Conservation (phyloP, 23 tunicate species). For the Diplosoma virens region DNA sequence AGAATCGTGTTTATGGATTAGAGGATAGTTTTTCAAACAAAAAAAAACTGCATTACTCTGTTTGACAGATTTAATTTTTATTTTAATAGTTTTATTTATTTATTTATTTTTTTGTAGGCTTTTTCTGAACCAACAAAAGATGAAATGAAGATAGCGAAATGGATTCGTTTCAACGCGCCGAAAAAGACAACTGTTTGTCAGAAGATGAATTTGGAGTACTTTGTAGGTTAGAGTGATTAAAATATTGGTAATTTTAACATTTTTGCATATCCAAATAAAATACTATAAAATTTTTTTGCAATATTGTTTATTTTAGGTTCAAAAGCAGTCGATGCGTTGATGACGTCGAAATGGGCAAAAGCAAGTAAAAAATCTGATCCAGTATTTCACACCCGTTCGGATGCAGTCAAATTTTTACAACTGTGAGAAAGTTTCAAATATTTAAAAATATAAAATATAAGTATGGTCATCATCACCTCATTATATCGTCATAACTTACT, state of each 20-base stretch:
- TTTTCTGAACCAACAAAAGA: slow-evolving; percentile 42
- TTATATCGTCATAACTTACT: too few species aligned
- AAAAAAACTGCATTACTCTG: too few species aligned
- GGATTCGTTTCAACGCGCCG: slow-evolving; percentile 78
- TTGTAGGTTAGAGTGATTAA: slow-evolving; percentile 64
- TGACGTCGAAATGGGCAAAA: slow-evolving; percentile 75
- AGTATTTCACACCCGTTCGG: slow-evolving; percentile 38
- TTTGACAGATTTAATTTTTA: not conserved
- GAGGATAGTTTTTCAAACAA: too few species aligned
- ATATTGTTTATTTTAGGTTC: slow-evolving; percentile 65
- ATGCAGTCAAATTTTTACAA: slow-evolving; percentile 59
- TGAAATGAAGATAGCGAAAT: slow-evolving; percentile 73
- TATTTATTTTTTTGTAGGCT: not conserved
- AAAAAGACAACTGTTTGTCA: slow-evolving; percentile 64
- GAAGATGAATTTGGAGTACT: slow-evolving; percentile 76
- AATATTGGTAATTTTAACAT: too few species aligned
- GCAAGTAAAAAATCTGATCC: slow-evolving; percentile 34
- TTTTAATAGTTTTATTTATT: not conserved
- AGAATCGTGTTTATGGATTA: too few species aligned
- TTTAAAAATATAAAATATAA: not conserved
- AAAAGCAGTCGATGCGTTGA: slow-evolving; percentile 88
- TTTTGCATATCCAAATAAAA: too few species aligned
- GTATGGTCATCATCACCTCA: not conserved
- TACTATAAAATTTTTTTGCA: too few species aligned
- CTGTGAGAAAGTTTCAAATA: slow-evolving; percentile 37